Base-by-base conservation (phyloP, 1,140 invertebrate genomes). In the Ooceraea biroi region DNA sequence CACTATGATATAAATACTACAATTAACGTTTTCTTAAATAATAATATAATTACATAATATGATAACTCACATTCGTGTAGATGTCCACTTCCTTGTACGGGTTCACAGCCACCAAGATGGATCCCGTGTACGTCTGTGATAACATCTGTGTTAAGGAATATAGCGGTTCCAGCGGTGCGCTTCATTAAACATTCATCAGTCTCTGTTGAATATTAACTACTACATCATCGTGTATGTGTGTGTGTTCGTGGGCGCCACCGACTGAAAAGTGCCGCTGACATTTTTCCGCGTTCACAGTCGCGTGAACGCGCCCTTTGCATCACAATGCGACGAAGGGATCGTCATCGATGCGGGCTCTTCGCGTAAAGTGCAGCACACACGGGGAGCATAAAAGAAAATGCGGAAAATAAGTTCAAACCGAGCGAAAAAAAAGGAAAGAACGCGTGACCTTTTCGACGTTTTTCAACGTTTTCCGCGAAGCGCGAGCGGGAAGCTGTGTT, bases 61-160 rank as follows among this genome's bases (percentile, higher is more conserved):
- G 22, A 46, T 46, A 74, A 89, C 88, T 89, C n/a, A 89, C 88
- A 69, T 84, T 96, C 90, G 97, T 97, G 94, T 99, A 99, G 92
- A 98, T 98, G 91, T 97, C 97, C 88, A 99, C 95, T 89, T 97
- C 97, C 94, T 98, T 98, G 95, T 99, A 99, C 0, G 99, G 98
- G 95, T 99, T 99, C 74, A 99, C 98, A 86, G 98, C 98, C 84
- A 99, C 97, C 86, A 99, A 95, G 92, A 99, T 99, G 82, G 98
- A 98, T 88, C 98, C 98, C 74, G 97, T 97, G 94, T 98, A 98
- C 57, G 97, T 98, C 97, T 98, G 95, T 72, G n/a, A 48, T 61
- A 85, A 84, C 57, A 63, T 68, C 82, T 90, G 52, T 83, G 92
- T 96, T 95, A 96, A 97, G 95, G 95, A 96, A 95, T 83, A 89